Percentiles rank a stretch among this genome's conserved stretches.
Conservation (phyloP, 2,888 invertebrate species). For the Synanthedon formicaeformis region DNA sequence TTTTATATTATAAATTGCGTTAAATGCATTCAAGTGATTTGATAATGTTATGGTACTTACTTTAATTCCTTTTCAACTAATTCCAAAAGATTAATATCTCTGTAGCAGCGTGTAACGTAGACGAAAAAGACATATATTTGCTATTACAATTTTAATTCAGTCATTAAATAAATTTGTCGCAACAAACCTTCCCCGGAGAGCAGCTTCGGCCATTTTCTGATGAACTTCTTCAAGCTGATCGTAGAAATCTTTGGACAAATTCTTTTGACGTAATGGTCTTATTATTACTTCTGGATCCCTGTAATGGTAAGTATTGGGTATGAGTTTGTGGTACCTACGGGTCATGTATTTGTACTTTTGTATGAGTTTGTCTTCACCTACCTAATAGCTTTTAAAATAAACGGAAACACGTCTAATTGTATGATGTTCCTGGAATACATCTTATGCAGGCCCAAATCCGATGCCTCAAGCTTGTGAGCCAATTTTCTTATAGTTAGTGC, state of each 20-base stretch:
- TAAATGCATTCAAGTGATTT: too few species aligned
- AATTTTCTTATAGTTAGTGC: conserved; percentile 74
- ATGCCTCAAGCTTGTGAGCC: conserved; percentile 78
- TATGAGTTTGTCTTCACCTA: conserved; percentile 13
- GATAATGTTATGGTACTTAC: conserved; percentile 25
- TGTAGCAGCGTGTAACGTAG: conserved; percentile 38
- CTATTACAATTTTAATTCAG: not conserved
- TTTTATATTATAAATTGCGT: not conserved
- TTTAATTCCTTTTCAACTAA: conserved; percentile 31
- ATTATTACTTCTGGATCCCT: conserved; percentile 58
- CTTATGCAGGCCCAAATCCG: conserved; percentile 72
- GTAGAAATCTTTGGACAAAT: conserved; percentile 69
- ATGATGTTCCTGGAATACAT: conserved; percentile 76
- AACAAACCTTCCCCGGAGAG: conserved; percentile 64
- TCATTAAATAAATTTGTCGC: not conserved
- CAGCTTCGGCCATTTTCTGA: conserved; percentile 69
- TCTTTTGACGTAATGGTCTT: conserved; percentile 73
- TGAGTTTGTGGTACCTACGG: too few species aligned
- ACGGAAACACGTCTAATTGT: conserved; percentile 74
- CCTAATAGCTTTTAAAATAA: conserved; percentile 71
- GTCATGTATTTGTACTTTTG: not conserved
- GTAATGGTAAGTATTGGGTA: not conserved
- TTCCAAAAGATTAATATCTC: conserved; percentile 48
- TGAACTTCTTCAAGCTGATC: conserved; percentile 69
- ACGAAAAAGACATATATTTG: too few species aligned